Conservation (phyloP, 2,888 invertebrate genomes). For the Rosalia funebris region DNA sequence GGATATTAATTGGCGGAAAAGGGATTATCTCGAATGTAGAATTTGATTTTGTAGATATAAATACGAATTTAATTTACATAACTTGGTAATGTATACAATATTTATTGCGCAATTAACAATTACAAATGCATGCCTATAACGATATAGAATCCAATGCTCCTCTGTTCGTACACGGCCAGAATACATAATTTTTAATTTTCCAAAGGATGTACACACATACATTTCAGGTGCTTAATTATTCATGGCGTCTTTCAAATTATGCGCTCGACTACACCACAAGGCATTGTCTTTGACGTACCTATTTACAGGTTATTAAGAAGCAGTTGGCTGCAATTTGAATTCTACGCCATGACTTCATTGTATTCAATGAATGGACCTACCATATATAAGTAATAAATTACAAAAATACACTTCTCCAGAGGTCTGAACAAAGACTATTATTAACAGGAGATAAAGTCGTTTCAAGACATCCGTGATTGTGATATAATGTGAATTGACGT, state of each 20-base stretch:
- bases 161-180: too few species aligned
- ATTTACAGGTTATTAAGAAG: slow-evolving; percentile 58
- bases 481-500: slow-evolving; percentile 35
- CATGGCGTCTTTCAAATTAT: slow-evolving; percentile 22
- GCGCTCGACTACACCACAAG: slow-evolving; percentile 20
- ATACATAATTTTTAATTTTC: not conserved
- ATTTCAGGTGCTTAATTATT: slow-evolving; percentile 24
- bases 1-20: too few species aligned
- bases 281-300: slow-evolving; percentile 50
- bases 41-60: too few species aligned
- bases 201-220: not conserved
- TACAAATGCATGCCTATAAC: too few species aligned
- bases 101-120: too few species aligned
- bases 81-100: too few species aligned
- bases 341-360: slow-evolving; percentile 53
- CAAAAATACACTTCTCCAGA: slow-evolving; percentile 38
- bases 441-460: slow-evolving; percentile 31
- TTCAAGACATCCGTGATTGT: slow-evolving; percentile 26
- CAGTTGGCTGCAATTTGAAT: slow-evolving; percentile 56
- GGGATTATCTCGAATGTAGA: too few species aligned
- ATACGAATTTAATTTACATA: too few species aligned
- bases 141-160: too few species aligned
- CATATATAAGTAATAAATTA: slow-evolving; percentile 44
- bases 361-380: slow-evolving; percentile 56
- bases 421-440: slow-evolving; percentile 42